Percentiles rank a stretch among this genome's conserved stretches.
Evolutionary conservation across 2,797 vertebrate species (phyloP).

Genomic region (Labroides dimidiatus): DNA sequence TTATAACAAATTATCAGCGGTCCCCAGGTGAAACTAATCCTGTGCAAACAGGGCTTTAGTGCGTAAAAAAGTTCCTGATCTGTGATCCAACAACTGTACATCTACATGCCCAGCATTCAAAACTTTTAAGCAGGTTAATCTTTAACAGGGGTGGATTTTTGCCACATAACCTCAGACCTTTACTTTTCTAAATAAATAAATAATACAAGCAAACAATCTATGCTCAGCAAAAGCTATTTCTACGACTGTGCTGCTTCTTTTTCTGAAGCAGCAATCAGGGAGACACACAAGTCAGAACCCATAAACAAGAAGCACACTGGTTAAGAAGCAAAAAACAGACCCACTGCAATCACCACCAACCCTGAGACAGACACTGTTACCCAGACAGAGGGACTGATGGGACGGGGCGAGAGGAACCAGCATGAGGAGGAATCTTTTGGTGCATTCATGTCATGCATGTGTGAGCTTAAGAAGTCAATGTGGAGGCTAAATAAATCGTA

Average conservation of each 20-base stretch:
- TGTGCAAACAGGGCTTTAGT: too few species aligned
- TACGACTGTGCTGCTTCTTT: constrained; percentile 9
- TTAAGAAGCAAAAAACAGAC: constrained; percentile 78
- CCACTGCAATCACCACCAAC: constrained; percentile 77
- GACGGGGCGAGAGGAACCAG: constrained; percentile 40
- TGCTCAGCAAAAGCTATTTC: not conserved
- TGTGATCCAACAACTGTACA: not conserved
- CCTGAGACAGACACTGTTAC: constrained; percentile 74
- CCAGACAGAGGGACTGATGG: constrained; percentile 48
- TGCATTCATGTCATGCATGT: constrained; percentile 67
- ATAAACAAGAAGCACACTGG: constrained; percentile 71
- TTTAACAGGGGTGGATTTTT: not conserved
- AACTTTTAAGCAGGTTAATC: not conserved
- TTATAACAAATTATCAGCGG: too few species aligned
- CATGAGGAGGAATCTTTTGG: constrained; percentile 35
- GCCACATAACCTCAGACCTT: not conserved
- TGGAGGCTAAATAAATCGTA: constrained; percentile 25
- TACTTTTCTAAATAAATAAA: constrained; percentile 1
- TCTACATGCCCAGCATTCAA: constrained; percentile 6
- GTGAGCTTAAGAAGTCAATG: constrained; percentile 54
- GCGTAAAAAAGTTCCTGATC: constrained; percentile 4
- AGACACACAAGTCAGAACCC: constrained; percentile 56
- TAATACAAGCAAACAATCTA: not conserved
- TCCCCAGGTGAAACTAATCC: too few species aligned
- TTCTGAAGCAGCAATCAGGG: constrained; percentile 31